Percentiles rank a stretch among this genome's conserved stretches.
Conservation (phyloP, 2,888 invertebrate genomes). For the Ashinkailepas kermadecensis region DNA sequence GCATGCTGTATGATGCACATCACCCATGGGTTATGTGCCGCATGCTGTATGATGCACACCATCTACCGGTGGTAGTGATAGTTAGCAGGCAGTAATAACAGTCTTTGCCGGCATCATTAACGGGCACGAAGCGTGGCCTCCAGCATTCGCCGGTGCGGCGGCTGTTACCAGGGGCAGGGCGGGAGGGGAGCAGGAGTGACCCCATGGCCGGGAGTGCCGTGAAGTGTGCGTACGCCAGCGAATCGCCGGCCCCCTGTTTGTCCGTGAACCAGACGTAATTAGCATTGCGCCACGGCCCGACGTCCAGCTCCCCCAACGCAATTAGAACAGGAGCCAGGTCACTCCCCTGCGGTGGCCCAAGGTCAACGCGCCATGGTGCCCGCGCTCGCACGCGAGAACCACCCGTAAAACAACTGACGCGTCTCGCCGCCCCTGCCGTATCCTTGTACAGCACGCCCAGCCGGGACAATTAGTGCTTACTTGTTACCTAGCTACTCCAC, state of each 20-base stretch:
- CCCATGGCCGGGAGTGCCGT: too few species aligned
- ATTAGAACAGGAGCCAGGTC: conserved; percentile 8
- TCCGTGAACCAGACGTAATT: neutral
- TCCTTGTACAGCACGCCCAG: neutral
- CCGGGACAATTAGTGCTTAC: neutral
- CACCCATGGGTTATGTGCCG: too few species aligned
- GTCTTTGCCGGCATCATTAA: too few species aligned
- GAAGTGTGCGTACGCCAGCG: too few species aligned
- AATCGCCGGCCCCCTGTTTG: neutral
- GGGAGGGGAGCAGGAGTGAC: too few species aligned
- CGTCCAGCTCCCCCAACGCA: neutral
- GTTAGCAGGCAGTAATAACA: too few species aligned
- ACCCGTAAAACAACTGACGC: neutral
- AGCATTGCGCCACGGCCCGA: neutral
- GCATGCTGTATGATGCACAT: too few species aligned
- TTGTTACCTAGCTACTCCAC: neutral
- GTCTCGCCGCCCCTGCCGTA: neutral
- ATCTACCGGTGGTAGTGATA: too few species aligned
- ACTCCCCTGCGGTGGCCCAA: neutral
- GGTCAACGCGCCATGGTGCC: neutral
- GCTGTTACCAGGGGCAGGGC: too few species aligned
- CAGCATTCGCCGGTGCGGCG: too few species aligned
- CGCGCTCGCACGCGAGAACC: neutral
- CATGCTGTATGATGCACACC: too few species aligned
- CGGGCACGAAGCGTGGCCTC: too few species aligned